phyloP scores from a whole-genome alignment of 2,797 vertebrate genomes.

The Aulostomus chinensis region DNA sequence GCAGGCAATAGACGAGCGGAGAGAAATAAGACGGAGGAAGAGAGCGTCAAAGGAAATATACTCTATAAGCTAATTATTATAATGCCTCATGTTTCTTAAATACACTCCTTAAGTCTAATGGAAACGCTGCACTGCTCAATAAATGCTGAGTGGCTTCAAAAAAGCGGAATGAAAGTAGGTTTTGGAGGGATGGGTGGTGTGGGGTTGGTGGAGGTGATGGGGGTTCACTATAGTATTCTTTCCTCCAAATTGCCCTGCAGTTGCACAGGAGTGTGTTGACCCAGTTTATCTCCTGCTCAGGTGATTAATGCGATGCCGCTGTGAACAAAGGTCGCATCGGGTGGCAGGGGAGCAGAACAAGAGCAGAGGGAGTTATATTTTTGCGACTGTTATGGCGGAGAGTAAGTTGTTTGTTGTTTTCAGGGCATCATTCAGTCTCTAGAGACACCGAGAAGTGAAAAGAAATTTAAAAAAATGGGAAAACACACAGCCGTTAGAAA shows the following conservation, averaged over 20 bases:
- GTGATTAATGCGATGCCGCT: constrained; percentile 77
- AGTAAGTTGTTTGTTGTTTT: constrained; percentile 50
- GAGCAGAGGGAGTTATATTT: constrained; percentile 51
- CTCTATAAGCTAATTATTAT: constrained; percentile 53
- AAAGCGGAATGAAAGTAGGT: constrained; percentile 31
- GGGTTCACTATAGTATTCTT: no score
- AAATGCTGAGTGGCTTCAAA: constrained; percentile 53
- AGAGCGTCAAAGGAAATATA: constrained; percentile 16
- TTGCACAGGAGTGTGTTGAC: constrained; percentile 69
- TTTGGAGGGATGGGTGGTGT: constrained; percentile 24
- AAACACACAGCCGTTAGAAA: no score
- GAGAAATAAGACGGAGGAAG: constrained; percentile 11
- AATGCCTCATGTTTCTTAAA: constrained; percentile 56
- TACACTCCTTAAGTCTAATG: constrained; percentile 45
- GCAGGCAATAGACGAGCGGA: constrained; percentile 23
- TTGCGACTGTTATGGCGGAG: constrained; percentile 24
- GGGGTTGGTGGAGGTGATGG: no score
- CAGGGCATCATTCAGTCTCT: constrained; percentile 45
- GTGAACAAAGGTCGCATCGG: constrained; percentile 73
- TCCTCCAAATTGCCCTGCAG: constrained; percentile 46
- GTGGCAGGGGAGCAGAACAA: constrained; percentile 46
- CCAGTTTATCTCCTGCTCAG: constrained; percentile 75
- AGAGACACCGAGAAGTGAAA: constrained; percentile 16
- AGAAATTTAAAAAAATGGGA: constrained; percentile 2
- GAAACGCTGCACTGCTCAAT: constrained; percentile 45